phyloP scores from a whole-genome alignment of 2,888 invertebrate genomes.

The Eristalinus sepulchralis region DNA sequence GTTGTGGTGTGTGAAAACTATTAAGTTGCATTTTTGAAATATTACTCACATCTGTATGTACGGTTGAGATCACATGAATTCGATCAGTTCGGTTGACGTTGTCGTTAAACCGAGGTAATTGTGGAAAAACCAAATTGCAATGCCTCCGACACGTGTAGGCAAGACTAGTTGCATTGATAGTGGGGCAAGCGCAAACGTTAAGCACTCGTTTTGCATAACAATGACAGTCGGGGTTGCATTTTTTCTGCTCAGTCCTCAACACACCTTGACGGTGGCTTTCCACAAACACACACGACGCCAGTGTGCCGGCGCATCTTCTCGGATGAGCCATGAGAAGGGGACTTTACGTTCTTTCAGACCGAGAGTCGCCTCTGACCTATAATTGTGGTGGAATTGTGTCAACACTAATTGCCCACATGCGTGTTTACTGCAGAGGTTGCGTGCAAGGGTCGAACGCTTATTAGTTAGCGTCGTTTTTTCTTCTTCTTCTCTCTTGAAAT shows the following conservation, averaged over 20 bases:
- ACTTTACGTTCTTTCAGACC: neutral
- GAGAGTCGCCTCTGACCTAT: neutral
- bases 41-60: conserved; percentile 33
- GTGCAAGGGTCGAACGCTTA: conserved; percentile 30
- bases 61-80: conserved; percentile 55
- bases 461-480: neutral
- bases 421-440: conserved; percentile 25
- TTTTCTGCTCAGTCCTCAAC: neutral
- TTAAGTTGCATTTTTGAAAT: conserved; percentile 57
- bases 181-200: neutral
- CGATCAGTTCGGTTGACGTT: conserved; percentile 24
- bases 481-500: neutral
- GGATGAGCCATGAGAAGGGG: neutral
- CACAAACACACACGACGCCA: neutral
- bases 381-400: conserved; percentile 2
- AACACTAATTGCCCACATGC: conserved; percentile 17
- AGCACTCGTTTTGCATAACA: neutral
- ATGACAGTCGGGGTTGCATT: neutral
- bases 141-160: conserved; percentile 37
- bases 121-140: conserved; percentile 4
- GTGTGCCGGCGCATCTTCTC: neutral
- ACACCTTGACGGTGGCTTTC: neutral
- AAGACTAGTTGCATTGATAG: neutral
- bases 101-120: conserved; percentile 12
- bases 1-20: conserved; percentile 27